These are phyloP conservation scores for Sciurus niger DNA, from an alignment of 2,113 vertebrate species.

Conservation along the genomic window DNA sequence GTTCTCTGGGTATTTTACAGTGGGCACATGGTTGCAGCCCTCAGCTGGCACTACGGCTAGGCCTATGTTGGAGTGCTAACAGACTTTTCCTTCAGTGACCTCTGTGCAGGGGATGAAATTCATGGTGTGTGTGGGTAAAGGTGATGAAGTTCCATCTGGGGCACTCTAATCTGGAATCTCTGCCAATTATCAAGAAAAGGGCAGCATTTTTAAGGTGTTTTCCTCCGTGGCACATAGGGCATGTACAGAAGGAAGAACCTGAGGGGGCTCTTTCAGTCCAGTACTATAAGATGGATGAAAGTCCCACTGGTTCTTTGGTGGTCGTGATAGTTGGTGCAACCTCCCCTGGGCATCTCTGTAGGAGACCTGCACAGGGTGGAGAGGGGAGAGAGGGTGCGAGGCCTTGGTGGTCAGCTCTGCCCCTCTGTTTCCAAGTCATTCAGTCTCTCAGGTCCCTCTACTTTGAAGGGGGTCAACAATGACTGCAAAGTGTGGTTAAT, in stretches of 20 bases:
- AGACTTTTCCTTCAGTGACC: neutral
- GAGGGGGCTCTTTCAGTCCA: neutral
- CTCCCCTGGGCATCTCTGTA: neutral
- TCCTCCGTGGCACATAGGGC: neutral
- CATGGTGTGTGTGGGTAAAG: neutral
- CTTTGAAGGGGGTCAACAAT: neutral
- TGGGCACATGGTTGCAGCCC: accelerated
- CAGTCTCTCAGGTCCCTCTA: neutral
- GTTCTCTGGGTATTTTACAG: neutral
- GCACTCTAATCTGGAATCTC: neutral
- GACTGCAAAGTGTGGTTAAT: neutral
- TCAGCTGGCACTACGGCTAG: too few species aligned
- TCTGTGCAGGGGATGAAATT: neutral
- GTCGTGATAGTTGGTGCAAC: neutral
- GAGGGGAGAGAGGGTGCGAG: neutral
- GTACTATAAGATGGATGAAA: neutral
- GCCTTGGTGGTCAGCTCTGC: neutral
- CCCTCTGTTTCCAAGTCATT: neutral
- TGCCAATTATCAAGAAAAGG: neutral
- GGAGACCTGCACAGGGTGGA: neutral
- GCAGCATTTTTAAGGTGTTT: neutral
- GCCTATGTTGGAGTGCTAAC: neutral
- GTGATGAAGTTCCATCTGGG: neutral
- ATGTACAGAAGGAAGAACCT: neutral
- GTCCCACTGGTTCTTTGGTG: neutral